Conservation (phyloP, 2,888 invertebrate genomes). For the Epistrophe eligans region DNA sequence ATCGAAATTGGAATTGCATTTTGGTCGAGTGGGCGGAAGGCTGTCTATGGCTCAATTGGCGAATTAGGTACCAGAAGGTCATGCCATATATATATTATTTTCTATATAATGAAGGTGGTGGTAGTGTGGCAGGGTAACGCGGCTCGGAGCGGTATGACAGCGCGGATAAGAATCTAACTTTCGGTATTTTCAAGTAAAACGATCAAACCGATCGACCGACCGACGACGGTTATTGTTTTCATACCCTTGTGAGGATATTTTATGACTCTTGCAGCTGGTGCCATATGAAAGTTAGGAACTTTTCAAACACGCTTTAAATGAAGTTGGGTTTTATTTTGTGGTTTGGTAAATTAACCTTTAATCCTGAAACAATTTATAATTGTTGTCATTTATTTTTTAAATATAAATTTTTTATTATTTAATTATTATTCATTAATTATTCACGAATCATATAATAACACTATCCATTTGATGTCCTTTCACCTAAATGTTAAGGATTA, state of each 20-base stretch:
- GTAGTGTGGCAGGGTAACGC: too few species aligned
- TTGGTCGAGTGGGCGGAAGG: conserved; percentile 66
- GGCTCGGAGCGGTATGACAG: not conserved
- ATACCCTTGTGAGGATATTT: conserved; percentile 10
- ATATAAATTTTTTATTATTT: too few species aligned
- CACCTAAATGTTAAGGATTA: too few species aligned
- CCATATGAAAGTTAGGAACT: conserved; percentile 11
- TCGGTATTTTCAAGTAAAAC: conserved; percentile 61
- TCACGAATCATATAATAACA: too few species aligned
- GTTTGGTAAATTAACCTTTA: too few species aligned
- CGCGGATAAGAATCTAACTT: conserved; percentile 61
- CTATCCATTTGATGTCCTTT: too few species aligned
- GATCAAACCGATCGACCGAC: not conserved
- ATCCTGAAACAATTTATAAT: too few species aligned
- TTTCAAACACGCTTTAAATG: not conserved
- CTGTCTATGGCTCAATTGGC: conserved; percentile 68
- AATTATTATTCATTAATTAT: too few species aligned
- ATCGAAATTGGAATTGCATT: conserved; percentile 36
- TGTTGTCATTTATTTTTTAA: too few species aligned
- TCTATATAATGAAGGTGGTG: not conserved
- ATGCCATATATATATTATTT: conserved; percentile 10
- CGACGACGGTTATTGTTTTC: conserved; percentile 5
- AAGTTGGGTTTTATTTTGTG: not conserved
- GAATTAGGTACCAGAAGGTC: conserved; percentile 60
- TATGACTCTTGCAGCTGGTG: conserved; percentile 14